Percentiles rank a stretch among this genome's conserved stretches.
These are phyloP conservation scores for Chelonus insularis DNA, from an alignment of 1,140 invertebrate genomes.

Conservation along the genomic window DNA sequence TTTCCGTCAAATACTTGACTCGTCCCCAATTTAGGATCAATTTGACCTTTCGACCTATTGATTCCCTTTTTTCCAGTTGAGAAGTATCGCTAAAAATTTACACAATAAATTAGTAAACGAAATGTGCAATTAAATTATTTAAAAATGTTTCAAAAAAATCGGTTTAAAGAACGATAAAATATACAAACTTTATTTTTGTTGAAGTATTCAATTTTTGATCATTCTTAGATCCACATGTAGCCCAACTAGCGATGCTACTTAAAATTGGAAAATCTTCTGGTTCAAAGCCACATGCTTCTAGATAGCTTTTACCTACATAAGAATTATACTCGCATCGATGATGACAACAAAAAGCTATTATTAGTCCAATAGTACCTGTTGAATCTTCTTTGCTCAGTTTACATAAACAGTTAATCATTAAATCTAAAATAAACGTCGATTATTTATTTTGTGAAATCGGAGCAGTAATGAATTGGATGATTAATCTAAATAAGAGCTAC, in stretches of 20 bases:
- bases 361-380: slow-evolving; percentile 62
- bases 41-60: slow-evolving; percentile 74
- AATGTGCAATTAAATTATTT: slow-evolving; percentile 30
- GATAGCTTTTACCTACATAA: slow-evolving; percentile 70
- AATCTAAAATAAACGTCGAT: slow-evolving; percentile 62
- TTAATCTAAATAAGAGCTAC: no score
- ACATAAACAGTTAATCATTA: slow-evolving; percentile 70
- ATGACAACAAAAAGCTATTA: slow-evolving; percentile 87
- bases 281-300: slow-evolving; percentile 63
- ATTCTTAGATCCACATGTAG: slow-evolving; percentile 72
- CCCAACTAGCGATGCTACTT: slow-evolving; percentile 81
- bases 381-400: slow-evolving; percentile 46
- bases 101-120: slow-evolving; percentile 33
- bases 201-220: not conserved
- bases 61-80: slow-evolving; percentile 59
- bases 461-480: no score
- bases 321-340: slow-evolving; percentile 74
- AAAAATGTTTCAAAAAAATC: not conserved
- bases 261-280: slow-evolving; percentile 74
- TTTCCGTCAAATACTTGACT: slow-evolving; percentile 64
- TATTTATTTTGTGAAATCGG: no score
- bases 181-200: not conserved
- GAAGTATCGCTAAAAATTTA: slow-evolving; percentile 24
- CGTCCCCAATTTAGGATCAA: slow-evolving; percentile 75
- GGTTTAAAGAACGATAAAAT: no score